Conservation (phyloP, 1,140 invertebrate genomes). For the Bombus balteatus region DNA sequence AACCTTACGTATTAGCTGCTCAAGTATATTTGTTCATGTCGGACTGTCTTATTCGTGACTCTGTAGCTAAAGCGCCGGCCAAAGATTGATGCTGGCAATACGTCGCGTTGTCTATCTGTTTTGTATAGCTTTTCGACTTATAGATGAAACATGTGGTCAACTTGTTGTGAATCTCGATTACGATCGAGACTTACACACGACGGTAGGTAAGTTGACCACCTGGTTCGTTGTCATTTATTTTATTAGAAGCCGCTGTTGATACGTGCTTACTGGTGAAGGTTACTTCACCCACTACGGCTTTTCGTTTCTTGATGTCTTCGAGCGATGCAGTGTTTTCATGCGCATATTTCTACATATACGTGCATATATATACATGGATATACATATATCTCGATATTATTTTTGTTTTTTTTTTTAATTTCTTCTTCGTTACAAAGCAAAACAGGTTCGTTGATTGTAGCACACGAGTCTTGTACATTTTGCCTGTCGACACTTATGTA, state of each 20-base stretch:
- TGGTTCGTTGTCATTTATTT: conserved; percentile 47
- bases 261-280: conserved; percentile 57
- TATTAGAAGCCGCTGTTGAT: conserved; percentile 62
- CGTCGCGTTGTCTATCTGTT: conserved; percentile 54
- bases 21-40: conserved; percentile 49
- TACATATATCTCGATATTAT: conserved; percentile 16
- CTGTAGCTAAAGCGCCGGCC: conserved; percentile 35
- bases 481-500: conserved; percentile 35
- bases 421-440: conserved; percentile 3
- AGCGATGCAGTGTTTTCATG: conserved; percentile 60
- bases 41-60: conserved; percentile 52
- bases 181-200: conserved; percentile 42
- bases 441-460: conserved; percentile 47
- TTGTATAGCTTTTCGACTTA: conserved; percentile 46
- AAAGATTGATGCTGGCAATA: background rate
- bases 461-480: conserved; percentile 23
- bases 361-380: conserved; percentile 23
- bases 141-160: conserved; percentile 27
- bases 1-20: conserved; percentile 58
- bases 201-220: conserved; percentile 65
- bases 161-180: conserved; percentile 22
- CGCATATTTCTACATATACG: conserved; percentile 21
- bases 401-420: background rate
- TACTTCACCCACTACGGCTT: conserved; percentile 53
- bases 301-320: conserved; percentile 59